Percentiles rank a stretch among this genome's conserved stretches.
These are phyloP conservation scores for Babylonia areolata DNA, from an alignment of 1,140 invertebrate species.

Conservation along the genomic window DNA sequence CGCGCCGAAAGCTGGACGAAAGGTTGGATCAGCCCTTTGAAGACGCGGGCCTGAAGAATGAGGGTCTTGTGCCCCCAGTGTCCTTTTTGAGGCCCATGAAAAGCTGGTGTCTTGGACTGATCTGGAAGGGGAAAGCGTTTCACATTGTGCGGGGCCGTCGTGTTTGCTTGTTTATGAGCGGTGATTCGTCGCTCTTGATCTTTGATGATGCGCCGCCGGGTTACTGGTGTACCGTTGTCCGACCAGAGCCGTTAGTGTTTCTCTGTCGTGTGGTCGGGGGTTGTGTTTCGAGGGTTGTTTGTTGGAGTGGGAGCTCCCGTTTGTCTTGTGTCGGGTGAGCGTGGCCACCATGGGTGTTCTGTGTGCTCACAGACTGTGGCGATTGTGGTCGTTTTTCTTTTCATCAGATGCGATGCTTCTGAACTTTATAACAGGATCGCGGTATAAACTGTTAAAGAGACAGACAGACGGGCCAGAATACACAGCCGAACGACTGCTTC, in stretches of 20 bases:
- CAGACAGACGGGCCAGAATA: too few species aligned
- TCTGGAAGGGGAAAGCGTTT: not conserved
- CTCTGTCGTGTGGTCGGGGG: not conserved
- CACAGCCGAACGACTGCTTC: too few species aligned
- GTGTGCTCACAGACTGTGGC: too few species aligned
- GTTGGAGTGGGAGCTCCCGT: not conserved
- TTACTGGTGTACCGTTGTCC: not conserved
- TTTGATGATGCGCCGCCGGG: not conserved
- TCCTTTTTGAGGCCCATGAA: too few species aligned
- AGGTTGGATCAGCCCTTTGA: not conserved
- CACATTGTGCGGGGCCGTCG: not conserved
- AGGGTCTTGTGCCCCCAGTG: too few species aligned
- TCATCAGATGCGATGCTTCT: too few species aligned
- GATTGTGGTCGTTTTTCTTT: too few species aligned
- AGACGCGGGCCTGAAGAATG: not conserved
- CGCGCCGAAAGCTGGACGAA: not conserved
- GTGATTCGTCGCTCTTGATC: not conserved
- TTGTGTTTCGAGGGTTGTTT: not conserved
- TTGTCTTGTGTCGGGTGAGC: not conserved
- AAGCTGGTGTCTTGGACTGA: too few species aligned
- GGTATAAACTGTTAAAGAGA: too few species aligned
- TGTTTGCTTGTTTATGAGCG: slow-evolving; percentile 11
- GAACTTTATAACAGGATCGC: too few species aligned
- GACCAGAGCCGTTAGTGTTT: not conserved
- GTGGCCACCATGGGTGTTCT: too few species aligned